Evolutionary conservation across 2,797 vertebrate species (phyloP), one percentile per base, ranked within the genome.

Genomic region (Poecilia picta): DNA sequence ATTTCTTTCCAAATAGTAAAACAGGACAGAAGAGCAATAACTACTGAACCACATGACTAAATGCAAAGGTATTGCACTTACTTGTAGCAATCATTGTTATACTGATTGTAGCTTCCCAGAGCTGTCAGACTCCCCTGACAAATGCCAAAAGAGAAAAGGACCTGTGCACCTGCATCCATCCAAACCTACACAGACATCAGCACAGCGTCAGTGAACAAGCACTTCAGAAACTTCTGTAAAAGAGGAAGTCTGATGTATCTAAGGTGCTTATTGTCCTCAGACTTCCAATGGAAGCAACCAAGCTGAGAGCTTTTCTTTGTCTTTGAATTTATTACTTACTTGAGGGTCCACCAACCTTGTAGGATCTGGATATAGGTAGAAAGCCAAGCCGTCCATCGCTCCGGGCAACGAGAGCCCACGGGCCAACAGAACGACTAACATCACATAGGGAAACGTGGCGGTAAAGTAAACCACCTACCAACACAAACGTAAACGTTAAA

Each of bases 141-240:
- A 93, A 98, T 97, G 88, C 97, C 97, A 45, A 97, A 98, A 0
- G 97, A 98, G 91, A 97, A 98, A 90, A 98, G 97, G 88, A 98
- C 97, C 85, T 98, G 97, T 80, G 97, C 97, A 47, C 97, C 97
- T 1, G 97, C 97, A 39, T 98, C 97, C 97, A 98, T 98, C 97
- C 97, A 98, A 80, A 98, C 97, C 97, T 98, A 80, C 89, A 76
- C 86, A 88, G 15, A 86, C 18, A 89, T 59, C 89, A 83, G 78
- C 91, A 74, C 41, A 74, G 31, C 74, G 59, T 77, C 28, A 72
- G 10, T 51, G 10, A 25, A 59, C 5, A 74, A 45, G 51, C 41
- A 25, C 28, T 4, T 16, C 8, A 33, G 13, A 20, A 76, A 68
- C 20, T 15, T 10, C 25, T 55, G 12, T 15, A 53, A 72, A 62